These are phyloP conservation scores for Madoqua kirkii DNA, from an alignment of 2,113 vertebrate genomes.

Conservation along the genomic window DNA sequence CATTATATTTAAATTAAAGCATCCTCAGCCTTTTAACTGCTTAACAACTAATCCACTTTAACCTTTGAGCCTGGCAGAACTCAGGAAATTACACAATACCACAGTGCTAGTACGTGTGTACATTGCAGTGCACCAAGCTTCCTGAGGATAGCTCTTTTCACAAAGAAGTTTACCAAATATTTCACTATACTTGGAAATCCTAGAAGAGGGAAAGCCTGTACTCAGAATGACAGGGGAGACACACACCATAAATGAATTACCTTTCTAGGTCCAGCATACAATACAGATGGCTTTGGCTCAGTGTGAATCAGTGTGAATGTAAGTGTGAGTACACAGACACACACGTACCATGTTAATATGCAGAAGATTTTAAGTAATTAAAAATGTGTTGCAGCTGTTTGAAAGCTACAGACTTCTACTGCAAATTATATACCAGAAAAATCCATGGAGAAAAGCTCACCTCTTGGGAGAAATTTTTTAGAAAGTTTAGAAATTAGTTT, in stretches of 20 bases:
- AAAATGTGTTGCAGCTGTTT: neutral
- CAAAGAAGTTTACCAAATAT: neutral
- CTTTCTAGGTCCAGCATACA: neutral
- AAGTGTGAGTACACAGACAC: neutral
- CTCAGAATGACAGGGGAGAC: neutral
- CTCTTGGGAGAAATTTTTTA: constrained; percentile 1
- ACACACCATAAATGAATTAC: neutral
- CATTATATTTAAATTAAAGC: neutral
- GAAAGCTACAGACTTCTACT: neutral
- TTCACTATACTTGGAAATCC: neutral
- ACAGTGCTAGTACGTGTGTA: neutral
- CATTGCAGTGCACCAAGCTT: neutral
- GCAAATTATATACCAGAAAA: neutral
- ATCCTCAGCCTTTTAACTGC: neutral
- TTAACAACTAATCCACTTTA: neutral
- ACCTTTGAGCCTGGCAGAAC: neutral
- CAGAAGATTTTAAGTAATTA: neutral
- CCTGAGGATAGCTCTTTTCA: neutral
- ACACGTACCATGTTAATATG: too few relatives aligned
- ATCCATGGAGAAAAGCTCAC: neutral
- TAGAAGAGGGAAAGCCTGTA: neutral
- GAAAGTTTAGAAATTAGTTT: constrained; percentile 17
- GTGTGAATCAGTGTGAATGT: neutral
- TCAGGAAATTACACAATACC: neutral
- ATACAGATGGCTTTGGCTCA: neutral